These are phyloP conservation scores for Diorhabda sublineata DNA, from an alignment of 1,140 invertebrate species.

Conservation along the genomic window DNA sequence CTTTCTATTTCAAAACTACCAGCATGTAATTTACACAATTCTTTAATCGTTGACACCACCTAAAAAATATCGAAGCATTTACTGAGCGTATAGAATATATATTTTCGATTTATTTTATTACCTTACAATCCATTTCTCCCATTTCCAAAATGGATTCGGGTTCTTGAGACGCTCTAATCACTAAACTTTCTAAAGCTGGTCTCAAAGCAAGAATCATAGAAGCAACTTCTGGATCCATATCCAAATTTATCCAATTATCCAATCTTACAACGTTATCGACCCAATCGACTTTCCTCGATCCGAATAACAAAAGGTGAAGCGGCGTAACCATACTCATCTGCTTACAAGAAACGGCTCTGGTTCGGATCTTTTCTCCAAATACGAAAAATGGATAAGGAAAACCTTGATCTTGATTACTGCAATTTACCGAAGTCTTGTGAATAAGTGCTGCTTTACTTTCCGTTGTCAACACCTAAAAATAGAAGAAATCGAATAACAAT, in stretches of 20 bases:
- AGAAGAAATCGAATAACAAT: neutral
- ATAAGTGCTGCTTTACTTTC: constrained; percentile 92
- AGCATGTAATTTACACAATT: constrained; percentile 67
- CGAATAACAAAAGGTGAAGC: constrained; percentile 89
- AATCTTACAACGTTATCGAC: constrained; percentile 69
- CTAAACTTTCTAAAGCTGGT: constrained; percentile 80
- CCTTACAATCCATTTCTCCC: constrained; percentile 54
- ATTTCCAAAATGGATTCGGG: constrained; percentile 66
- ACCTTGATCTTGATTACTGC: constrained; percentile 74
- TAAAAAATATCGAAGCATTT: constrained; percentile 38
- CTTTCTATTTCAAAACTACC: constrained; percentile 65
- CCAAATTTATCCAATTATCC: constrained; percentile 91
- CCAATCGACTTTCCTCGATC: constrained; percentile 64
- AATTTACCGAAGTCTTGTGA: constrained; percentile 96
- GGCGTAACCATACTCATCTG: constrained; percentile 96
- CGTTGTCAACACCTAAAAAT: constrained; percentile 76
- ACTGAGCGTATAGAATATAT: constrained; percentile 7
- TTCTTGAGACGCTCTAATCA: constrained; percentile 71
- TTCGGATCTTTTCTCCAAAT: constrained; percentile 97
- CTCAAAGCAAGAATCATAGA: constrained; percentile 79
- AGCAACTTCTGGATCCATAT: constrained; percentile 74
- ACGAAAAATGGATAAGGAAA: constrained; percentile 96
- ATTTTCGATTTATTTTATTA: constrained; percentile 30
- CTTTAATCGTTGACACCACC: constrained; percentile 61
- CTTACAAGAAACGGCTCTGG: constrained; percentile 93